Conservation (phyloP, 2,888 invertebrate genomes). For the Linhomoeus sp. region DNA sequence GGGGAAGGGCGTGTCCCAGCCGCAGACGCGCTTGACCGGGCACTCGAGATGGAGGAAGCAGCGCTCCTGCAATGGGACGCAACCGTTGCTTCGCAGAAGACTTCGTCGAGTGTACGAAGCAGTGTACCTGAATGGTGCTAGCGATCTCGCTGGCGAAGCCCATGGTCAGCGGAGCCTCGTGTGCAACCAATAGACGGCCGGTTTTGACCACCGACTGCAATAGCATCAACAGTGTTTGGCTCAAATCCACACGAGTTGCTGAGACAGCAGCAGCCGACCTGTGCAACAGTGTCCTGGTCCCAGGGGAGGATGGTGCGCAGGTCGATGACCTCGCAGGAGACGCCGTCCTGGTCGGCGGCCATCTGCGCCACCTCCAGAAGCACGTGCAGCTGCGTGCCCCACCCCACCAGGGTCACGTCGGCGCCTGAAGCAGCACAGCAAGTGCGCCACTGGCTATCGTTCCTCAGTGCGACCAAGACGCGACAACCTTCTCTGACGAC, state of each 20-base stretch:
- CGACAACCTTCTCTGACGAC: slow-evolving; percentile 38
- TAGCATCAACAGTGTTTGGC: slow-evolving; percentile 3
- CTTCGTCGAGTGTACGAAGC: too few relatives aligned
- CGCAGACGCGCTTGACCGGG: slow-evolving; percentile 65
- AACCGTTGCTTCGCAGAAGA: too few relatives aligned
- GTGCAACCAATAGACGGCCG: slow-evolving; percentile 66
- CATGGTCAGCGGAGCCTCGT: slow-evolving; percentile 83
- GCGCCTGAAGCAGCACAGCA: slow-evolving; percentile 40
- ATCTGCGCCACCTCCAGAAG: slow-evolving; percentile 64
- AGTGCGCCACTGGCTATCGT: not conserved
- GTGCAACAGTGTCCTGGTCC: slow-evolving; percentile 70
- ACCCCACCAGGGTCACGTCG: slow-evolving; percentile 66
- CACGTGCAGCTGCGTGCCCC: slow-evolving; percentile 57
- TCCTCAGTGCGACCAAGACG: not conserved
- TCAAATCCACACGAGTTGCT: not conserved
- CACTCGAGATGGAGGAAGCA: slow-evolving; percentile 89
- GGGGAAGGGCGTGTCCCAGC: slow-evolving; percentile 95
- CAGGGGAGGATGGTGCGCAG: slow-evolving; percentile 83
- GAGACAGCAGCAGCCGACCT: slow-evolving; percentile 38
- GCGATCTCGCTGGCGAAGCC: slow-evolving; percentile 92
- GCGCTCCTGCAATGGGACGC: slow-evolving; percentile 44
- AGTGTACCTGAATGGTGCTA: slow-evolving; percentile 79
- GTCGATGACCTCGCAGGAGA: slow-evolving; percentile 73
- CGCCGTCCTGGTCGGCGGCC: slow-evolving; percentile 47
- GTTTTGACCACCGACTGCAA: slow-evolving; percentile 87